Base-by-base conservation (phyloP, 23 tunicate genomes). In the Halocynthia roretzi region DNA sequence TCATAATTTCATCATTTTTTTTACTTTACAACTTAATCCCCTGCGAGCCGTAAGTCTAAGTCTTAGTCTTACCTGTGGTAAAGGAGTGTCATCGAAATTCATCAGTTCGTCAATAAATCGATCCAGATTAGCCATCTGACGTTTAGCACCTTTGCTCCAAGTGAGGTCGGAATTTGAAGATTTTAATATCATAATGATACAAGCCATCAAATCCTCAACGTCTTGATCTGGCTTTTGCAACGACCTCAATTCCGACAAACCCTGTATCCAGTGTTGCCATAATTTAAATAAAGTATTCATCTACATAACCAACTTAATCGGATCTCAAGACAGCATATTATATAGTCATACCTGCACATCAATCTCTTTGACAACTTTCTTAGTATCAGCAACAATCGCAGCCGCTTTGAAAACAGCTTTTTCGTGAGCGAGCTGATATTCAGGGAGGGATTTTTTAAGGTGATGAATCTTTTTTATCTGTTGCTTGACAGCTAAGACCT, bases 141-240 rank as follows among this genome's bases (percentile, higher is more conserved):
- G 68, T 71, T 92, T 92, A 6, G 92, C 98, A 15, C 98, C 98
- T 65, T 92, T 92, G 75, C 88, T 92, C 98, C 98, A 92, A 17
- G 98, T 86, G 49, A 92, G 80, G 70, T 92, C 98, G 48, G 90
- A 84, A 79, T 92, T 92, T 23, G 98, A 87, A 48, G 98, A 85
- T 67, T 92, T 92, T 48, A 92, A 62, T 51, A 92, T 92, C 98
- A 92, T 82, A 51, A 92, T 92, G 77, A 92, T 83, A 53, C 88
- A 91, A 17, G 98, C 92, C 92, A 92, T 86, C 79, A 92, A 77
- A 52, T 92, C 98, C 54, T 92, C 98, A 6, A 92, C 92, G 12
- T 92, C 98, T 12, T 83, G 7, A 49, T 90, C 90, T n/a, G 97
- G 97, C 61, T 85, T 85, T 68, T 90, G 97, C 51, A 90, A 62